A percentile compares a stretch with the other conserved stretches of the same genome.
Evolutionary conservation across 2,797 vertebrate species (phyloP).

Genomic region (Pipistrellus pipistrellus): DNA sequence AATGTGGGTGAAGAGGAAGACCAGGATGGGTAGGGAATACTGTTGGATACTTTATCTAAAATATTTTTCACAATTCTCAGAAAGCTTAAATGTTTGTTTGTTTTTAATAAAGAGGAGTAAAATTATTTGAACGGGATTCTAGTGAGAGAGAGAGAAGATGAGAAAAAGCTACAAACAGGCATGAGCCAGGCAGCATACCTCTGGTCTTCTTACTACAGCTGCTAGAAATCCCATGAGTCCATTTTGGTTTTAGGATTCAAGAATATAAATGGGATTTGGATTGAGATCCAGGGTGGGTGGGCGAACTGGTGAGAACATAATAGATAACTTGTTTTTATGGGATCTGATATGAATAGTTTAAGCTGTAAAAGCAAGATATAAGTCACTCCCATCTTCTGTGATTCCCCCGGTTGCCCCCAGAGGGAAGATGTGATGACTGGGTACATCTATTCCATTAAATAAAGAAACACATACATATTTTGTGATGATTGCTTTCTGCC

Average conservation of each 20-base stretch:
- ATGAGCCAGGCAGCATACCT: not conserved
- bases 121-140: not conserved
- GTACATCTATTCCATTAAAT: constrained; percentile 67
- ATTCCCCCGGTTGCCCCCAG: not conserved
- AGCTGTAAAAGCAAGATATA: constrained; percentile 42
- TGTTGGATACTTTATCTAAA: not conserved
- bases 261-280: constrained; percentile 35
- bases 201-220: not conserved
- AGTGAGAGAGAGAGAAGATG: no score
- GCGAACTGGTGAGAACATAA: not conserved
- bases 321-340: constrained; percentile 5
- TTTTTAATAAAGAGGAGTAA: not conserved
- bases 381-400: constrained; percentile 56
- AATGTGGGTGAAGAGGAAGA: not conserved
- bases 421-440: constrained; percentile 56
- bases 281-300: not conserved
- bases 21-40: not conserved
- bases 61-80: not conserved
- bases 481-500: constrained; percentile 63
- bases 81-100: not conserved
- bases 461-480: constrained; percentile 65
- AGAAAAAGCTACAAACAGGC: not conserved
- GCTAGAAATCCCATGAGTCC: not conserved
- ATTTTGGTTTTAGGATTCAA: not conserved
- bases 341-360: not conserved